phyloP scores from a whole-genome alignment of 2,113 vertebrate species.

The Lipotes vexillifer region DNA sequence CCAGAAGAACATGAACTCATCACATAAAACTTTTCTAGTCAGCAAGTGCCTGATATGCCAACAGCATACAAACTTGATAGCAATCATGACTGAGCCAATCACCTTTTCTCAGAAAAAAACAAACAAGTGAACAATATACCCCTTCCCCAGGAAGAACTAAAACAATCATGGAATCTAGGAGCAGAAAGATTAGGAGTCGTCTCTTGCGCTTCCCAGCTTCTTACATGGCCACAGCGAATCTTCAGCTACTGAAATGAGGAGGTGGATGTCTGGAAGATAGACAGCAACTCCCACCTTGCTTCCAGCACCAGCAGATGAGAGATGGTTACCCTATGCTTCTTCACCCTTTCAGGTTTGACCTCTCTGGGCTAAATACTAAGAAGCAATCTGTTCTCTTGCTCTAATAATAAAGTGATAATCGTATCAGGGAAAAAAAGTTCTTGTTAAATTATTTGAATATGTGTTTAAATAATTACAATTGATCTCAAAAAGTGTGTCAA shows the following conservation, averaged over 20 bases:
- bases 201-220: not conserved
- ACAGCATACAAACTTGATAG: conserved; percentile 74
- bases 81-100: conserved; percentile 65
- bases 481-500: conserved; percentile 75
- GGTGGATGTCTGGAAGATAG: not conserved
- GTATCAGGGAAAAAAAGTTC: conserved; percentile 76
- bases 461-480: conserved; percentile 67
- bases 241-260: conserved; percentile 5
- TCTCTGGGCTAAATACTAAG: conserved; percentile 61
- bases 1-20: conserved; percentile 70
- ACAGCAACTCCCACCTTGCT: conserved; percentile 31
- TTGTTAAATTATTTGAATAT: conserved; percentile 75
- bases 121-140: not conserved
- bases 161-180: conserved; percentile 38
- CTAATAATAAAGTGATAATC: conserved; percentile 72
- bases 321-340: conserved; percentile 10
- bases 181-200: conserved; percentile 35
- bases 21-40: conserved; percentile 81
- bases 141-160: conserved; percentile 62
- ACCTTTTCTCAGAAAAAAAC: conserved; percentile 42
- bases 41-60: conserved; percentile 84
- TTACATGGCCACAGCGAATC: not conserved
- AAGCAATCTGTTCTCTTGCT: conserved; percentile 73
- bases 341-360: conserved; percentile 39
- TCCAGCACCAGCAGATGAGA: conserved; percentile 37